phyloP scores from a whole-genome alignment of 2,888 invertebrate species.

The Gordius sp. region DNA sequence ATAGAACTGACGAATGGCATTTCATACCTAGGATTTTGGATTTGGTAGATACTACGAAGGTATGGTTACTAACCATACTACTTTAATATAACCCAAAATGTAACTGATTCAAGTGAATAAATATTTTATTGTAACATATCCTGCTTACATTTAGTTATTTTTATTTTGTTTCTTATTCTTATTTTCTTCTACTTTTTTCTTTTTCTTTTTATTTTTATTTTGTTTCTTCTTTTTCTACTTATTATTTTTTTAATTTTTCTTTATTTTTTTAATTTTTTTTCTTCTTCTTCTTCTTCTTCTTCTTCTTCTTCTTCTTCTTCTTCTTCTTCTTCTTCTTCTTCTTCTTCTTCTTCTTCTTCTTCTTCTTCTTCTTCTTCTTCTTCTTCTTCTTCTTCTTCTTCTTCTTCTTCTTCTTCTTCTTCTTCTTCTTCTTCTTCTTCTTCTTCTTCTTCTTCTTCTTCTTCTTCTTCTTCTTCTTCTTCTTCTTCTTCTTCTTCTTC shows the following conservation, averaged over 20 bases:
- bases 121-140: no score
- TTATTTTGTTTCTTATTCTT: background rate
- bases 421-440: conserved; percentile 59
- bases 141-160: background rate
- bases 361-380: conserved; percentile 17
- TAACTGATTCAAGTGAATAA: no score
- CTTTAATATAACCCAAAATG: no score
- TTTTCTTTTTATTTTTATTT: background rate
- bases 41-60: no score
- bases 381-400: conserved; percentile 44
- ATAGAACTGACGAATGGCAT: no score
- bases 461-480: conserved; percentile 6
- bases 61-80: no score
- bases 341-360: conserved; percentile 15
- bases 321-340: conserved; percentile 2
- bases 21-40: no score
- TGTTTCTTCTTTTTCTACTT: background rate
- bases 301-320: background rate
- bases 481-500: background rate
- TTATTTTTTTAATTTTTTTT: no score
- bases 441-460: conserved; percentile 36
- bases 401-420: conserved; percentile 64
- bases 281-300: background rate
- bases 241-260: background rate
- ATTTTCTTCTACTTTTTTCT: background rate